phyloP scores from a whole-genome alignment of 2,797 vertebrate genomes.

The Chloroceryle amazona region DNA sequence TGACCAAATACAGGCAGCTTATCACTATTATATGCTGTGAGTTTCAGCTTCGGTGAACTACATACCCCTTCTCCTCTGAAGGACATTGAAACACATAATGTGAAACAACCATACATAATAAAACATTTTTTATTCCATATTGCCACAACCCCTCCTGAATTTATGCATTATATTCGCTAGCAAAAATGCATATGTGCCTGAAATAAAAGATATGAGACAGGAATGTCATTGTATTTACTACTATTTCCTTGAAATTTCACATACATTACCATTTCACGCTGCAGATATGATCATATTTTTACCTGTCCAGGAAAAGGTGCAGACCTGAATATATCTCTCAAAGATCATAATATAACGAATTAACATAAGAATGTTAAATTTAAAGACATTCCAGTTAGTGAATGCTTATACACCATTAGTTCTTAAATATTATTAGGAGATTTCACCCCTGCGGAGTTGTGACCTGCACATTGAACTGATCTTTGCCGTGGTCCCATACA shows the following conservation, averaged over 20 bases:
- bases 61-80: constrained; percentile 2
- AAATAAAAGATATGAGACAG: constrained; percentile 32
- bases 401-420: background rate
- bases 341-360: background rate
- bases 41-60: background rate
- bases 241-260: background rate
- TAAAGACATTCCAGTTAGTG: background rate
- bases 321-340: background rate
- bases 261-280: background rate
- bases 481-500: background rate
- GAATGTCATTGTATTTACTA: constrained; percentile 10
- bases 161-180: constrained; percentile 14
- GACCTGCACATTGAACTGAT: background rate
- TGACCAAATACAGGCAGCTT: background rate
- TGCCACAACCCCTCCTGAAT: constrained; percentile 24
- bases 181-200: constrained; percentile 15
- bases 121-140: constrained; percentile 44
- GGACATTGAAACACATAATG: constrained; percentile 6
- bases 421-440: background rate
- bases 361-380: background rate
- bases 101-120: constrained; percentile 31
- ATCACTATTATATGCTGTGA: background rate
- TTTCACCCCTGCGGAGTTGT: background rate
- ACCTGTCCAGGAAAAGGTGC: background rate
- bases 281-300: background rate